Evolutionary conservation across 2,113 vertebrate genomes (phyloP), one percentile per base, ranked within the genome.

Genomic region (Odocoileus virginianus): DNA sequence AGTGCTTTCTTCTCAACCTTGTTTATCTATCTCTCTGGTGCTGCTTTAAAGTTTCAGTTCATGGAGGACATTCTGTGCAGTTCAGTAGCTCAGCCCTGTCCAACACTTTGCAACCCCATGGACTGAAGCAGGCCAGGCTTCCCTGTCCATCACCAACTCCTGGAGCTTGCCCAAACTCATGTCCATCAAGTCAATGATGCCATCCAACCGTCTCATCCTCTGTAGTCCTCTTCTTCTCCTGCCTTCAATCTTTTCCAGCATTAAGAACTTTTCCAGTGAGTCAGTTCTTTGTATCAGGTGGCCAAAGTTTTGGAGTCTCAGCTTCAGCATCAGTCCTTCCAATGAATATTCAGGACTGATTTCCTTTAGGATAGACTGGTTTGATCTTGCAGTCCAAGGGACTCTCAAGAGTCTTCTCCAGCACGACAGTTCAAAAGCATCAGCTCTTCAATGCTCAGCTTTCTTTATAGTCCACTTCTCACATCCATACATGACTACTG

Each of bases 1-100:
- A 91, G 4, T 30, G 84, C 91, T 95, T 90, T 50, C 71, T 23
- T 97, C 95, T 47, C 79, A 95, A 0, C 11, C 85, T 23, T 93
- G 27, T 96, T 97, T 97, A 94, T 85, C 7, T 28, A 88, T 93
- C 94, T 97, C 47, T 87, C 89, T 79, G 12, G 79, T 94, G 58
- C 28, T 95, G 79, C 58, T 91, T 94, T 96, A 90, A 97, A 96
- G 36, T 85, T 91, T 86, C 74, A 92, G 57, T 60, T 88, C 28
- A 74, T 52, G 33, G 14, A 58, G 84, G 52, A 43, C 52, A 52
- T 96, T 83, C 67, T 2, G 1, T 40, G 67, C 19, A 71, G 19
- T 71, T 71, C n/a, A 71, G 5, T 71, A 40, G 10, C n/a, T 13
- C 67, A 71, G 67, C n/a, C 11, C 2, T 71, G n/a, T 71, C 67